These are phyloP conservation scores for Rhagium mordax DNA, from an alignment of 2,888 invertebrate species.

Conservation along the genomic window DNA sequence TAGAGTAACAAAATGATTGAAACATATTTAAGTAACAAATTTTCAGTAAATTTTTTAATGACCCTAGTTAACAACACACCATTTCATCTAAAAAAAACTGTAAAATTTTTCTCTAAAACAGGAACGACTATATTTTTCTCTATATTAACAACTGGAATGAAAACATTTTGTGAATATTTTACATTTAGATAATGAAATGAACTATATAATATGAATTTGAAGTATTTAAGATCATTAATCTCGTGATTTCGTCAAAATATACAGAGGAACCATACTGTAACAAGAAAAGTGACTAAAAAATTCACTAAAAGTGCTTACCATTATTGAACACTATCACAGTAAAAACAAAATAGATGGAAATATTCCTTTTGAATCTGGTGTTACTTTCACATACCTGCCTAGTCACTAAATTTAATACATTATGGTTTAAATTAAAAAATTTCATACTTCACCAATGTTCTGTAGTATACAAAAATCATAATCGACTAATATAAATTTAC, in stretches of 20 bases:
- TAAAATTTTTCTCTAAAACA: slow-evolving; percentile 23
- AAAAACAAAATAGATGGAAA: slow-evolving; percentile 26
- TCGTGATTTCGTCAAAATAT: neutral
- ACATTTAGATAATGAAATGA: slow-evolving; percentile 24
- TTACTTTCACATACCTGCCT: slow-evolving; percentile 11
- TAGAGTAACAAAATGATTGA: slow-evolving; percentile 7
- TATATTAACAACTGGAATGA: slow-evolving; percentile 30
- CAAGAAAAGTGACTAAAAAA: slow-evolving; percentile 34
- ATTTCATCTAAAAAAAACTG: neutral
- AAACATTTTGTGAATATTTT: slow-evolving; percentile 21
- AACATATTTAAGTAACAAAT: neutral
- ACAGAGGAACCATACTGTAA: slow-evolving; percentile 28
- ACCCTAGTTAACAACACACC: too few relatives aligned
- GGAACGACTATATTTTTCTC: slow-evolving; percentile 17
- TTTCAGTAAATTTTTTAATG: neutral
- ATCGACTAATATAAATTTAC: slow-evolving; percentile 45
- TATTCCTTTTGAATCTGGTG: slow-evolving; percentile 20
- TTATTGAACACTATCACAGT: slow-evolving; percentile 41
- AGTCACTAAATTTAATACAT: slow-evolving; percentile 40
- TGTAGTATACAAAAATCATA: slow-evolving; percentile 34
- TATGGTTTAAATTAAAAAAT: slow-evolving; percentile 28
- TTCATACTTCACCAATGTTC: slow-evolving; percentile 16
- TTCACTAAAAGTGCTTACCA: slow-evolving; percentile 22
- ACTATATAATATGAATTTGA: neutral
- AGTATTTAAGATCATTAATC: neutral